Evolutionary conservation across 2,888 invertebrate genomes (phyloP), one percentile per base, ranked within the genome.

Genomic region (Volucella inflata): DNA sequence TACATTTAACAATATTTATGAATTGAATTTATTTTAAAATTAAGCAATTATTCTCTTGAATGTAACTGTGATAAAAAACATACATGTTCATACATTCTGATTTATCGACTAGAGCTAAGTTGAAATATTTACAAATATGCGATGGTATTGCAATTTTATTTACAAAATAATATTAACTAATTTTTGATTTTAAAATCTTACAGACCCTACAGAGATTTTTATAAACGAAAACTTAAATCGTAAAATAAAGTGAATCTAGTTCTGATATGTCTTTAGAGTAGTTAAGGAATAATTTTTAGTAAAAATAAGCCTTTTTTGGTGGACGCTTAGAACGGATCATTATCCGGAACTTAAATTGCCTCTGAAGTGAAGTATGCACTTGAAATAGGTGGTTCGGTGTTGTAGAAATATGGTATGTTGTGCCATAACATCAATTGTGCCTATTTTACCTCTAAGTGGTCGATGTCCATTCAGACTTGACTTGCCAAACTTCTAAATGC

Each of bases 211-310:
- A 6, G 6, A 4, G 30, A 30, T 30, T 30, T 30, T 30, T 30
- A 12, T 16, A 55, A 11, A 4, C 11, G 11, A 21, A 55, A 21
- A 44, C 44, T 38, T 1, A 14, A 38, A 40, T 10, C 11, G 8
- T 11, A 48, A 12, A 38, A 1, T 46, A 4, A 46, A 50, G 6
- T 38, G 11, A 17, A 30, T 50, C 38, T 40, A 38, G 48, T 21
- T 57, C 21, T 70, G 70, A 70, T 70, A 70, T 70, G 59, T 70
- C 21, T 59, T 17, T 38, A 38, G 38, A 51, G 21, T 2, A 17
- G 16, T 17, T 14, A 9, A 57, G 40, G 11, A 57, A 8, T 6
- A 57, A 40, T 11, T 0, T 8, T 40, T 14, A 40, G n/a, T 8
- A 4, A 53, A 53, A 30, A n/a, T 1, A 14, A n/a, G 36, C 9